These are phyloP conservation scores for Malaclemys terrapin DNA, from an alignment of 2,113 vertebrate species.

Conservation along the genomic window DNA sequence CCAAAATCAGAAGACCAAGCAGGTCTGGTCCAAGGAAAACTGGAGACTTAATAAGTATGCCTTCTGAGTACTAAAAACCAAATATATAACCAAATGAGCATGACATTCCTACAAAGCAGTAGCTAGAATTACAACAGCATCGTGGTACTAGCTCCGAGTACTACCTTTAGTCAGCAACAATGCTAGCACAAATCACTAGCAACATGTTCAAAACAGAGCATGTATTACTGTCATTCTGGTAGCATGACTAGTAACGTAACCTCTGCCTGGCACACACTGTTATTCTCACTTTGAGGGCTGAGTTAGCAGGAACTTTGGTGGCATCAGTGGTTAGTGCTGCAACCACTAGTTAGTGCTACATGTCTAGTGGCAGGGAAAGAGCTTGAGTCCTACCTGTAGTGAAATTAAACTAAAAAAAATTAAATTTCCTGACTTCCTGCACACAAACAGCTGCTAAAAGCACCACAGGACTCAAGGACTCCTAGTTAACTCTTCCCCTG, in stretches of 20 bases:
- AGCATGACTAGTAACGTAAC: background rate
- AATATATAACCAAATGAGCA: background rate
- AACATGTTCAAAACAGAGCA: background rate
- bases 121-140: background rate
- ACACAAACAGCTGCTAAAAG: background rate
- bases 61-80: background rate
- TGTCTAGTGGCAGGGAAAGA: background rate
- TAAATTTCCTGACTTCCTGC: background rate
- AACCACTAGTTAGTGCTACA: background rate
- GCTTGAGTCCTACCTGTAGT: background rate
- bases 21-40: background rate
- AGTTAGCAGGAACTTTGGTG: background rate
- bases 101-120: background rate
- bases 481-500: background rate
- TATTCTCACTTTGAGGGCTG: background rate
- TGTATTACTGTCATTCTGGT: background rate
- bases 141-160: background rate
- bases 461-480: background rate
- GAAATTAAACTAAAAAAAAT: background rate
- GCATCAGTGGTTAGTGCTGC: background rate
- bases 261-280: background rate
- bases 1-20: slow-evolving; percentile 38
- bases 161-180: background rate
- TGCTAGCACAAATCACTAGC: background rate
- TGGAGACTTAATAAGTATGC: background rate